These are phyloP conservation scores for Campodea augens DNA, from an alignment of 1,140 invertebrate species.

Conservation along the genomic window DNA sequence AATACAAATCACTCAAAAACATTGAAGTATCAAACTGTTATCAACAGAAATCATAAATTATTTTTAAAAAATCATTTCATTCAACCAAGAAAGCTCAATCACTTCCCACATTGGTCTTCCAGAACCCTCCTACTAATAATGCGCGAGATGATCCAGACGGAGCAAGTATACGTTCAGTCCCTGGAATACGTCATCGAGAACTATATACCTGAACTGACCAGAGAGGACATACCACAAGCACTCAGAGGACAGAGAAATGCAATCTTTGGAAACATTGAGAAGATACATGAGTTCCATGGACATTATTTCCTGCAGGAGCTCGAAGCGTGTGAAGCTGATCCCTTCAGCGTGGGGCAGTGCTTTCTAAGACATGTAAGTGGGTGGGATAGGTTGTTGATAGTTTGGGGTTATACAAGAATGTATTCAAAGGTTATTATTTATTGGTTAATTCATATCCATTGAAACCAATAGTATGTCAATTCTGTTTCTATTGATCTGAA, in stretches of 20 bases:
- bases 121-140: conserved; percentile 65
- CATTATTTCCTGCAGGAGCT: conserved; percentile 56
- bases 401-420: no score
- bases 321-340: conserved; percentile 51
- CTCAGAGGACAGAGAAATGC: conserved; percentile 56
- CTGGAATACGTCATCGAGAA: conserved; percentile 72
- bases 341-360: conserved; percentile 55
- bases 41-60: no score
- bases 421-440: no score
- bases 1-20: no score
- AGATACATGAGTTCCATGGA: conserved; percentile 66
- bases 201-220: conserved; percentile 60
- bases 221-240: conserved; percentile 63
- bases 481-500: no score
- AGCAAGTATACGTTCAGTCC: conserved; percentile 65
- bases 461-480: no score
- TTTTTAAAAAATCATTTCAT: no score
- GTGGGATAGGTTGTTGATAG: no score
- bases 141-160: conserved; percentile 70
- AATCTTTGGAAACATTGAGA: conserved; percentile 68
- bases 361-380: conserved; percentile 60
- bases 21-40: no score
- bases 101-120: conserved; percentile 21
- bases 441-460: no score
- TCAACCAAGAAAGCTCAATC: no score